Conservation (phyloP, 2,888 invertebrate species). For the Dione juno region DNA sequence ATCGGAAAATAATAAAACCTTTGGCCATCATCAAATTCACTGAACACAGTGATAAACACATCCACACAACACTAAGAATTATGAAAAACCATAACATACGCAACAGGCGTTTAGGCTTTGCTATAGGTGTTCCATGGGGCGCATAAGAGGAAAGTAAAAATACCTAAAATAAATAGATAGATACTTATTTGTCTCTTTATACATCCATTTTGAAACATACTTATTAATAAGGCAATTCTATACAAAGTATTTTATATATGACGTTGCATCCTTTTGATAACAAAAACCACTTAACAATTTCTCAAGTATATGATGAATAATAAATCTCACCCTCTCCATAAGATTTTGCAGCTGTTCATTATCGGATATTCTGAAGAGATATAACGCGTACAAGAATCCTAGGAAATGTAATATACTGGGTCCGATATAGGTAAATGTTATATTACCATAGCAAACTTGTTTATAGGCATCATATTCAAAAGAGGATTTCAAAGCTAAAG, state of each 20-base stretch:
- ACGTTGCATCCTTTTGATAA: not conserved
- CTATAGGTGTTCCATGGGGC: conserved; percentile 83
- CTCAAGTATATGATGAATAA: not conserved
- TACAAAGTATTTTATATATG: not conserved
- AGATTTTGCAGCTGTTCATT: conserved; percentile 92
- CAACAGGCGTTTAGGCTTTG: conserved; percentile 87
- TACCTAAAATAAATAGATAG: conserved; percentile 76
- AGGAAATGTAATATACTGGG: conserved; percentile 88
- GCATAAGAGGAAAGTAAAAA: conserved; percentile 89
- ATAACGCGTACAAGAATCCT: conserved; percentile 89
- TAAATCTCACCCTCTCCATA: conserved; percentile 87
- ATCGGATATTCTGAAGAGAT: conserved; percentile 89
- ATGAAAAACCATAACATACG: conserved; percentile 89
- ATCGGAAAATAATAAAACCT: conserved; percentile 85
- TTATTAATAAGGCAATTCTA: not conserved
- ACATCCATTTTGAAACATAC: not conserved
- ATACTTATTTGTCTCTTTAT: not conserved
- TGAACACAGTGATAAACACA: conserved; percentile 86
- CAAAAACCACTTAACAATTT: not conserved
- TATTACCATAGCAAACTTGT: conserved; percentile 87
- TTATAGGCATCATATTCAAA: conserved; percentile 80
- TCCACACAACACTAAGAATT: conserved; percentile 87
- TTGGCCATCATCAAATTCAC: conserved; percentile 86
- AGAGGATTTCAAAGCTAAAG: conserved; percentile 70
- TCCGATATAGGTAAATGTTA: conserved; percentile 88